Evolutionary conservation across 2,797 vertebrate species (phyloP).

Genomic region (Botia kubotai): DNA sequence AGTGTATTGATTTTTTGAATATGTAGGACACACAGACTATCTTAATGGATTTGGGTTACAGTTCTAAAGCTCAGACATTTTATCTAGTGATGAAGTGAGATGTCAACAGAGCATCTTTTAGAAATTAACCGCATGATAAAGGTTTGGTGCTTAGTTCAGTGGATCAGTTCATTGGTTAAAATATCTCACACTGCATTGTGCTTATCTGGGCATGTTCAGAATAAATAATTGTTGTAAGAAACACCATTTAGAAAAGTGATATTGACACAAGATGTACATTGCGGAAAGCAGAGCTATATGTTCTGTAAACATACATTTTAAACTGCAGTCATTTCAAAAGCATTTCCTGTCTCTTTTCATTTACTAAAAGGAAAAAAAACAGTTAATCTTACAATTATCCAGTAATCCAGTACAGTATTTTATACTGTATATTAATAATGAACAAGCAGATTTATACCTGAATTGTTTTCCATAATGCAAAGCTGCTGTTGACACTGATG

Average conservation of each 20-base stretch:
- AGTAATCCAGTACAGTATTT: neutral
- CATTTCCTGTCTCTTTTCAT: too few species aligned
- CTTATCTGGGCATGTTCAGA: neutral
- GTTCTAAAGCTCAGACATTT: neutral
- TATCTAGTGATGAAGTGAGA: neutral
- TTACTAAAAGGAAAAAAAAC: neutral
- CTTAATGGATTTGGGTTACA: neutral
- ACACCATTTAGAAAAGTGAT: neutral
- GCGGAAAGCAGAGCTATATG: neutral
- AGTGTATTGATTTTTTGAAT: neutral
- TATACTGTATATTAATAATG: conserved; percentile 4
- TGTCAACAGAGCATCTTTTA: conserved; percentile 21
- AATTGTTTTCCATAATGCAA: conserved; percentile 39
- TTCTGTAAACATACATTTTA: neutral
- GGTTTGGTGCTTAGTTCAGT: conserved; percentile 21
- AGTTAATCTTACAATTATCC: neutral
- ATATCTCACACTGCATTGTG: too few species aligned
- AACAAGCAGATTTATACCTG: conserved; percentile 7
- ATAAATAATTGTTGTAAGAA: too few species aligned
- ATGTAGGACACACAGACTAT: neutral
- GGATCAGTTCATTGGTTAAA: neutral
- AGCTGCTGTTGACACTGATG: conserved; percentile 83
- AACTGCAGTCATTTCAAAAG: too few species aligned
- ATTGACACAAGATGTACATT: neutral
- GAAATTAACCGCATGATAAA: conserved; percentile 46